Base-by-base conservation (phyloP, 2,888 invertebrate species). In the Caenorhabditis drosophilae region DNA sequence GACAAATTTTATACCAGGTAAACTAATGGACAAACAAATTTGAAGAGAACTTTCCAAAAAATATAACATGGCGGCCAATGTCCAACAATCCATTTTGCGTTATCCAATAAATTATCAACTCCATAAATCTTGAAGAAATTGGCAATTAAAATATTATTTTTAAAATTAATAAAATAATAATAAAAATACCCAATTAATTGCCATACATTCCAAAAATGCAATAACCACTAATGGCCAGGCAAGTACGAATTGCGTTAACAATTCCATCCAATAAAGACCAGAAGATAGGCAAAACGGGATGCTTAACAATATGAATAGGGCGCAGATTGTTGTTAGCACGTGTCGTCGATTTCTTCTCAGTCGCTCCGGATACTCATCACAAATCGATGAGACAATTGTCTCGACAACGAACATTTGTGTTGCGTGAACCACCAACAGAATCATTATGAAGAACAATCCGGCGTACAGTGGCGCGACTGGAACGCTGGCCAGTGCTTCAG, bases 401-500 rank as follows among this genome's bases (percentile, higher is more conserved):
- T 87, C 87, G 56, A 87, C 71, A 25, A 68, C 61, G 22, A 66
- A 69, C 42, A 78, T 73, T 54, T 82, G 81, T 0, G 77, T 80
- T 51, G 79, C 77, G 25, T 82, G 78, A 4, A 79, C 75, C 48
- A 84, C 64, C 36, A 81, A 62, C 9, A 80, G 64, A 38, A 83
- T 62, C 80, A 83, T 91, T 53, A 90, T 88, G 84, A 91, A 91
- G 85, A 91, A 91, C 3, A 91, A 86, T 52, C 91, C 87, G 6
- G 92, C 90, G 90, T 91, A 92, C 9, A 92, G 86, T 1, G 91
- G 91, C 0, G 92, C 89, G 1, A 91, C 87, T 0, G 91, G 91
- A 66, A 92, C 85, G 42, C 70, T 88, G 0, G 91, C 89, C 1
- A 92, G 90, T 2, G 87, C 88, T 85, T 92, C 92, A 0, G 92